These are phyloP conservation scores for Plectropomus leopardus DNA, from an alignment of 2,113 vertebrate species.

Conservation along the genomic window DNA sequence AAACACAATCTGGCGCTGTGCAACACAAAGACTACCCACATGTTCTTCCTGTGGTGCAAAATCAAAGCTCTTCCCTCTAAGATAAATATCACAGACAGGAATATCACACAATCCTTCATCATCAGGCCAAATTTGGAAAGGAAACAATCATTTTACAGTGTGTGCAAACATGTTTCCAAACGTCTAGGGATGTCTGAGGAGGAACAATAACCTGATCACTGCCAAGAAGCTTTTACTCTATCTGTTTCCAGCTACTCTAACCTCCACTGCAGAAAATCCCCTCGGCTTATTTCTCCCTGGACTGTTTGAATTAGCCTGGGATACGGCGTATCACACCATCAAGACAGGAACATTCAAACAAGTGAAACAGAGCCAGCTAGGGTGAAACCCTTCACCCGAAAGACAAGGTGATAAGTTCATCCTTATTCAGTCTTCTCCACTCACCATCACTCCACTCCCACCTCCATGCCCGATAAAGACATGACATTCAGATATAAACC, in stretches of 20 bases:
- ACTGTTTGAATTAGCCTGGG: conserved; percentile 39
- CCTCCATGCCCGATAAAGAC: conserved; percentile 60
- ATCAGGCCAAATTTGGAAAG: conserved; percentile 27
- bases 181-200: conserved; percentile 34
- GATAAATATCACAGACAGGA: conserved; percentile 45
- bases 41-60: conserved; percentile 50
- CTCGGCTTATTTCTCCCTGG: conserved; percentile 39
- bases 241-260: conserved; percentile 41
- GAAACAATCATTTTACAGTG: conserved; percentile 53
- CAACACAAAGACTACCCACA: conserved; percentile 47
- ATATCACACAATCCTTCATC: conserved; percentile 53
- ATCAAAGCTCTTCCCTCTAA: conserved; percentile 53
- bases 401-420: conserved; percentile 57
- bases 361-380: conserved; percentile 34
- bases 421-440: conserved; percentile 40
- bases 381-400: conserved; percentile 22
- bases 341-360: conserved; percentile 62
- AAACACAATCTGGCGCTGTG: conserved; percentile 26
- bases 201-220: conserved; percentile 25
- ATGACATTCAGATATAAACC: conserved; percentile 59
- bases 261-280: conserved; percentile 42
- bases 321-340: conserved; percentile 52
- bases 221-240: conserved; percentile 42
- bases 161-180: conserved; percentile 41
- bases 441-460: conserved; percentile 63